Evolutionary conservation across 2,888 invertebrate genomes (phyloP).

Genomic region (Griposia aprilina): DNA sequence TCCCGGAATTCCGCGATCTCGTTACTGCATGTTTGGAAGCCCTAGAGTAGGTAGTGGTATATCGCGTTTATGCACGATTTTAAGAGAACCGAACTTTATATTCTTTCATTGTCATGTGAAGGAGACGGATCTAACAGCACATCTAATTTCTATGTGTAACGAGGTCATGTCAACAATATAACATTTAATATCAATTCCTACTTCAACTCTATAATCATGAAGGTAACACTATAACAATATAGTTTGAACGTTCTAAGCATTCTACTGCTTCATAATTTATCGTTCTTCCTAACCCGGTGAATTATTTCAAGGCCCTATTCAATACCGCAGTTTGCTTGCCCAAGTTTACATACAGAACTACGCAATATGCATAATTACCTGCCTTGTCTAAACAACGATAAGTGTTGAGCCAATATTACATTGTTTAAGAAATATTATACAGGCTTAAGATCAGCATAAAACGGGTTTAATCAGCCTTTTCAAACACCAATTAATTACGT

Average conservation of each 20-base stretch:
- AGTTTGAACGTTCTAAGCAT: slow-evolving; percentile 17
- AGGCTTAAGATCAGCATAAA: slow-evolving; percentile 41
- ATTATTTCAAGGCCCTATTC: slow-evolving; percentile 67
- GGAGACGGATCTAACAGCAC: neutral
- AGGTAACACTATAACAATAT: neutral
- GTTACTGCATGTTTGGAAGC: too few species aligned
- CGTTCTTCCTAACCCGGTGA: slow-evolving; percentile 64
- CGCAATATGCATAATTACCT: slow-evolving; percentile 67
- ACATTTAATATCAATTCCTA: slow-evolving; percentile 2
- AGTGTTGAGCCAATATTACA: slow-evolving; percentile 43
- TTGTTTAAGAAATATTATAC: slow-evolving; percentile 50
- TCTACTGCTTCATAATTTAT: slow-evolving; percentile 62
- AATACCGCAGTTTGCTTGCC: slow-evolving; percentile 56
- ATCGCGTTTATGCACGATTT: neutral
- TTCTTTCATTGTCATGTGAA: neutral
- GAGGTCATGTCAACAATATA: neutral
- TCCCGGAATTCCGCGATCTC: too few species aligned
- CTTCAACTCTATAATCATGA: neutral
- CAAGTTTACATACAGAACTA: slow-evolving; percentile 55
- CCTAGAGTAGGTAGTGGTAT: too few species aligned
- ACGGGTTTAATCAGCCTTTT: slow-evolving; percentile 23
- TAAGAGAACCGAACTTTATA: neutral
- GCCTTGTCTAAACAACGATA: slow-evolving; percentile 64
- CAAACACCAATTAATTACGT: slow-evolving; percentile 39
- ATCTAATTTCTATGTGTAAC: neutral